phyloP scores from a whole-genome alignment of 2,113 vertebrate genomes.

The Gila orcuttii region DNA sequence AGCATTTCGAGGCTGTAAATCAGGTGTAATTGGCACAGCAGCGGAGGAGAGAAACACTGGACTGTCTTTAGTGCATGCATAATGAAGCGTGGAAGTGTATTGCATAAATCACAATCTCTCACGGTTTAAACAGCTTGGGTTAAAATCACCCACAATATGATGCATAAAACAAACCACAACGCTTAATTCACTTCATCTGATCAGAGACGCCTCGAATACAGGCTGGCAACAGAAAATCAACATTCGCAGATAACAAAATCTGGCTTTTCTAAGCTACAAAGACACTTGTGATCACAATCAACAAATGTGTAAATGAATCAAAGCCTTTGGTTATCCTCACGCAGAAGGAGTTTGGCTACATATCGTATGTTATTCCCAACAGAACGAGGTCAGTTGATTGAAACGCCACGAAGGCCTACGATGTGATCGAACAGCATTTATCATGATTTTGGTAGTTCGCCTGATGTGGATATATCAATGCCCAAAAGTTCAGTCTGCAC shows the following conservation, averaged over 20 bases:
- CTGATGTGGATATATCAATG: constrained; percentile 40
- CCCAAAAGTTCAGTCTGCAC: constrained; percentile 33
- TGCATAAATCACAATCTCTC: constrained; percentile 35
- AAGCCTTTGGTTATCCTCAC: constrained; percentile 59
- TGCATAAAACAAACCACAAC: background rate
- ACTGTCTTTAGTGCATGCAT: constrained; percentile 15
- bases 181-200: background rate
- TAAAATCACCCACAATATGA: background rate
- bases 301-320: constrained; percentile 19
- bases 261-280: background rate
- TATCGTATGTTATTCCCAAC: background rate
- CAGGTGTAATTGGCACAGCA: constrained; percentile 21
- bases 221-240: background rate
- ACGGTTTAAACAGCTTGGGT: background rate
- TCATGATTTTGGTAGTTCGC: background rate
- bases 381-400: background rate
- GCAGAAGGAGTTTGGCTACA: constrained; percentile 58
- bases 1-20: background rate
- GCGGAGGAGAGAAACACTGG: constrained; percentile 34
- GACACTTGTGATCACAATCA: background rate
- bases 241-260: too few species aligned
- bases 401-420: background rate
- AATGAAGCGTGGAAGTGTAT: constrained; percentile 28
- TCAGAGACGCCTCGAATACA: background rate
- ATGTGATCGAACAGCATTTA: too few species aligned